phyloP scores from a whole-genome alignment of 2,888 invertebrate genomes.

The Cryptus viduatorius region DNA sequence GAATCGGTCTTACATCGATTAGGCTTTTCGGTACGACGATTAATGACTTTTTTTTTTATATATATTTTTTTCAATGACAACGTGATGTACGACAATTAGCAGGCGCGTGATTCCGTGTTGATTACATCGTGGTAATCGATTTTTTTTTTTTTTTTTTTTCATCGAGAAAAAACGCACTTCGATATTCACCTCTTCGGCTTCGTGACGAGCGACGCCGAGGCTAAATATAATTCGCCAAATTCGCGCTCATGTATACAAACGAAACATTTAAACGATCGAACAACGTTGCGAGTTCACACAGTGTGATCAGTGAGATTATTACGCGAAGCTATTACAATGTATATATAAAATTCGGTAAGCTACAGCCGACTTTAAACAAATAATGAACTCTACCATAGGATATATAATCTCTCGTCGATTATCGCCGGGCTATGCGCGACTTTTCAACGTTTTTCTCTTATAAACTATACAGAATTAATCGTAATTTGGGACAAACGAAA shows the following conservation, averaged over 20 bases:
- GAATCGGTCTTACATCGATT: slow-evolving; percentile 61
- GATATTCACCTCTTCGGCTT: slow-evolving; percentile 8
- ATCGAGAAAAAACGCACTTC: not conserved
- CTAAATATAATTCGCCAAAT: slow-evolving; percentile 21
- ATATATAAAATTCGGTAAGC: slow-evolving; percentile 76
- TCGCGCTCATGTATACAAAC: slow-evolving; percentile 12
- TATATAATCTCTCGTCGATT: slow-evolving; percentile 74
- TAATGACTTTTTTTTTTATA: slow-evolving; percentile 37
- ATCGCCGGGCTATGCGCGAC: slow-evolving; percentile 66
- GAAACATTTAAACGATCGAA: slow-evolving; percentile 14
- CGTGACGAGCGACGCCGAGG: slow-evolving; percentile 7
- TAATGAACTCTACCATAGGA: slow-evolving; percentile 68
- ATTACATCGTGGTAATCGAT: slow-evolving; percentile 10
- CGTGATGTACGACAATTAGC: slow-evolving; percentile 41
- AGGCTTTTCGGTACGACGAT: slow-evolving; percentile 60
- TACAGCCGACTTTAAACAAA: slow-evolving; percentile 72
- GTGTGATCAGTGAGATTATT: slow-evolving; percentile 47
- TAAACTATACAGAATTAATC: slow-evolving; percentile 79
- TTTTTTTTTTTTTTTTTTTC: slow-evolving; percentile 24
- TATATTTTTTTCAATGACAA: slow-evolving; percentile 32
- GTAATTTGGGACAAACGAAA: slow-evolving; percentile 77
- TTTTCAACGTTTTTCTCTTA: slow-evolving; percentile 75
- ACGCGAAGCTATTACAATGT: slow-evolving; percentile 42
- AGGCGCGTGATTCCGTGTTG: slow-evolving; percentile 49
- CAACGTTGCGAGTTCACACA: slow-evolving; percentile 44